These are phyloP conservation scores for Drosophila nannoptera DNA, from an alignment of 1,140 invertebrate species.

Conservation along the genomic window DNA sequence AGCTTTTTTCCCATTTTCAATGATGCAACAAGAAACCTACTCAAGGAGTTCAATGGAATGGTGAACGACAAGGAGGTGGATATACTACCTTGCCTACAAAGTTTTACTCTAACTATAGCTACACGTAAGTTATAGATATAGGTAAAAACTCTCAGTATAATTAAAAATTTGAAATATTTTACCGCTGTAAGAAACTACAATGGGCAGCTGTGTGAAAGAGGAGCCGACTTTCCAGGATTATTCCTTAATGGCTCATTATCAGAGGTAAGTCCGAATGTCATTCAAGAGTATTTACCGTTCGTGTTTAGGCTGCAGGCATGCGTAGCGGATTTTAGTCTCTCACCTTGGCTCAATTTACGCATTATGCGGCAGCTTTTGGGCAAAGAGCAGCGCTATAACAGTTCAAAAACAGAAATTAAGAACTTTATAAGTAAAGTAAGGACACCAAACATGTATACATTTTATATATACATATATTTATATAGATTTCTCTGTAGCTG, in stretches of 20 bases:
- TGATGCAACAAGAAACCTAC: background rate
- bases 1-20: constrained; percentile 7
- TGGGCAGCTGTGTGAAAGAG: constrained; percentile 4
- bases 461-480: no score
- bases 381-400: background rate
- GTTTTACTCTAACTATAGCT: background rate
- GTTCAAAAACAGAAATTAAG: background rate
- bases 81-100: background rate
- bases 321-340: background rate
- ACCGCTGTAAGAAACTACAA: constrained; percentile 2
- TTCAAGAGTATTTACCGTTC: background rate
- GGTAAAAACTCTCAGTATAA: background rate
- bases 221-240: constrained; percentile 4
- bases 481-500: background rate
- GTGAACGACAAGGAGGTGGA: background rate
- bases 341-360: background rate
- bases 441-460: no score
- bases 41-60: background rate
- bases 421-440: background rate
- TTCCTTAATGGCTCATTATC: background rate
- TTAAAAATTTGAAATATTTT: background rate
- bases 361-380: constrained; percentile 6
- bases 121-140: constrained; percentile 3
- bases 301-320: background rate
- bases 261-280: background rate